These are phyloP conservation scores for Epinephelus moara DNA, from an alignment of 2,113 vertebrate species.

Conservation along the genomic window DNA sequence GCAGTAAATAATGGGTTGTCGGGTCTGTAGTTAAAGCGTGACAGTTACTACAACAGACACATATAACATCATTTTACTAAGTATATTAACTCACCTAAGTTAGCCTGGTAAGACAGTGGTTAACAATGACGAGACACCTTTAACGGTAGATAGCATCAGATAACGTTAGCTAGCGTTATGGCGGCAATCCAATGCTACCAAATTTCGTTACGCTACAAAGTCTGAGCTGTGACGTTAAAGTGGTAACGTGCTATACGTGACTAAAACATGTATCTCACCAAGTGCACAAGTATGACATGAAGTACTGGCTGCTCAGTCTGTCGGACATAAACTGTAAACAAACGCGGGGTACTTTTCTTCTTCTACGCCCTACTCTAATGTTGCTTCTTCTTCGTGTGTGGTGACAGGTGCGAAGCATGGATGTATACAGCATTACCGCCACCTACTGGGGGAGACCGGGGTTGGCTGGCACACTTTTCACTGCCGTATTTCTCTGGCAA, in stretches of 20 bases:
- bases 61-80: not conserved
- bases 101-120: not conserved
- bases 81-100: not conserved
- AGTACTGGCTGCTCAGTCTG: not conserved
- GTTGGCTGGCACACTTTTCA: too few relatives aligned
- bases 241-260: fast-evolving
- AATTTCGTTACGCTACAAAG: not conserved
- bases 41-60: too few relatives aligned
- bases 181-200: not conserved
- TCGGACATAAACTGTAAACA: not conserved
- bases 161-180: not conserved
- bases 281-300: not conserved
- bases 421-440: slow-evolving; percentile 2
- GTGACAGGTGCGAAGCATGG: not conserved
- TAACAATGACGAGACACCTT: not conserved
- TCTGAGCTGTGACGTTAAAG: not conserved
- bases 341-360: not conserved
- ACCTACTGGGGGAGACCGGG: not conserved
- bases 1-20: not conserved
- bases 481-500: too few relatives aligned
- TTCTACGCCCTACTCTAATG: not conserved
- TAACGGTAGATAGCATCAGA: not conserved
- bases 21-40: too few relatives aligned
- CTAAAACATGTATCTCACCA: slow-evolving; percentile 13
- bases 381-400: not conserved